These are phyloP conservation scores for Hemiprocne comata DNA, from an alignment of 2,113 vertebrate genomes.

Conservation along the genomic window DNA sequence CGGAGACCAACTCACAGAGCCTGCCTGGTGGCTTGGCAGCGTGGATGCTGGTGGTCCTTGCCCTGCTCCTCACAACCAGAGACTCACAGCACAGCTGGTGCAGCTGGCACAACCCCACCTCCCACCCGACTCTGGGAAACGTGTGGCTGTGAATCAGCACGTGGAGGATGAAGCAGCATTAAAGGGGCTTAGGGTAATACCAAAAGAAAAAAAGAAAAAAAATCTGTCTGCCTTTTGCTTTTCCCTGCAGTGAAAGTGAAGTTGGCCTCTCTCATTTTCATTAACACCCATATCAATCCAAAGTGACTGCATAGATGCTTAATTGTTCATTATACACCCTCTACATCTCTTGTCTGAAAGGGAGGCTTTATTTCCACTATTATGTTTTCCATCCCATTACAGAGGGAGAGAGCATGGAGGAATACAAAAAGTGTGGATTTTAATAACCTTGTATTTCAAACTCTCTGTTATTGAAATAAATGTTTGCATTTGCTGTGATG, in stretches of 20 bases:
- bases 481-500: conserved; percentile 34
- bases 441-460: conserved; percentile 44
- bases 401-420: neutral
- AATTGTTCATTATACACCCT: conserved; percentile 29
- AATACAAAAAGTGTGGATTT: conserved; percentile 6
- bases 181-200: neutral
- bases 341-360: neutral
- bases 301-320: conserved; percentile 18
- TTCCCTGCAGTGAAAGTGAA: neutral
- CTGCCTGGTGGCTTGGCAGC: fast-evolving
- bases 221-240: neutral
- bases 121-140: neutral
- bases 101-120: neutral
- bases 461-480: conserved; percentile 41
- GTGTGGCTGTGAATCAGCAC: neutral
- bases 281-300: conserved; percentile 8
- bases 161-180: neutral
- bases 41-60: neutral
- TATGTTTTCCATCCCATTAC: neutral
- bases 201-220: neutral
- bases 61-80: fast-evolving
- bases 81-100: neutral
- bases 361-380: conserved; percentile 23
- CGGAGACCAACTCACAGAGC: neutral
- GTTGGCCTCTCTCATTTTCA: neutral